A percentile compares a stretch with the other conserved stretches of the same genome.
Conservation (phyloP, 2,797 vertebrate genomes). For the Chloroceryle amazona region DNA sequence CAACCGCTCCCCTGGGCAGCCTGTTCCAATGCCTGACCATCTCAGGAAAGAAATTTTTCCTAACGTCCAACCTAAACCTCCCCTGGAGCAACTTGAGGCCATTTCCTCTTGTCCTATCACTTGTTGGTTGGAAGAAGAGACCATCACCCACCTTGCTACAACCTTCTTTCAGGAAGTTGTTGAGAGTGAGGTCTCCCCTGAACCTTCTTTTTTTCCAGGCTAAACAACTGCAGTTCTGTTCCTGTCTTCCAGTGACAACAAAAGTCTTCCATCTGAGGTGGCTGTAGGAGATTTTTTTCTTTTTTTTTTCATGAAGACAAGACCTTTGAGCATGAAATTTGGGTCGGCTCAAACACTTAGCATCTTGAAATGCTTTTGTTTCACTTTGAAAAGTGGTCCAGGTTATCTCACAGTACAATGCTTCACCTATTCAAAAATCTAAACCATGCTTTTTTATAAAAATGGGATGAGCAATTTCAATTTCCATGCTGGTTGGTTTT, state of each 20-base stretch:
- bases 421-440: not conserved
- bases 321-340: not conserved
- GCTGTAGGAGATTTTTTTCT: not conserved
- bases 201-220: too few species aligned
- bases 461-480: not conserved
- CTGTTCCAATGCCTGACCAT: too few species aligned
- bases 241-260: not conserved
- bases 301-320: not conserved
- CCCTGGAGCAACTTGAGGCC: too few species aligned
- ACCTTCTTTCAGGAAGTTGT: too few species aligned
- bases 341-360: not conserved
- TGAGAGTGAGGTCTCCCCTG: too few species aligned
- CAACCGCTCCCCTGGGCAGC: too few species aligned
- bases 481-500: not conserved
- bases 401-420: not conserved
- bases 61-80: too few species aligned
- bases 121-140: too few species aligned
- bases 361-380: fast-evolving
- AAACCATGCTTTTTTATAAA: not conserved
- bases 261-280: not conserved
- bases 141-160: too few species aligned
- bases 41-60: too few species aligned
- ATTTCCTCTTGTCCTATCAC: too few species aligned
- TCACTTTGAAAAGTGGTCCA: not conserved
- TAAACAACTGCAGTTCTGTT: not conserved